A percentile compares a stretch with the other conserved stretches of the same genome.
These are phyloP conservation scores for Cylindroiulus punctatus DNA, from an alignment of 2,888 invertebrate species.

Conservation along the genomic window DNA sequence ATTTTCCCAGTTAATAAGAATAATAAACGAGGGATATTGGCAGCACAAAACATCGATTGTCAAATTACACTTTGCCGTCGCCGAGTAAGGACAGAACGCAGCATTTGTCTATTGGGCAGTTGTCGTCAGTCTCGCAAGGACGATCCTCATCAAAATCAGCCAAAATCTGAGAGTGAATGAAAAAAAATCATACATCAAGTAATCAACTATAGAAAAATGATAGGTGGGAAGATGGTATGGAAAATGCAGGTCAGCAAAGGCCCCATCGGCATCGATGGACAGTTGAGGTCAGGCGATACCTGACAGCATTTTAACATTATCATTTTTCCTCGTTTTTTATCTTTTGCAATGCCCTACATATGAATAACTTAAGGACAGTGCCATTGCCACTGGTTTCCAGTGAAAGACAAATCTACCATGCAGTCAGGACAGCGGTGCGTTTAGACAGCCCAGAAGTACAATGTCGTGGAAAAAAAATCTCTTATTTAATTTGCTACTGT, in stretches of 20 bases:
- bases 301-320: background rate
- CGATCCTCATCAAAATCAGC: constrained; percentile 2
- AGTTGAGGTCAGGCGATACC: background rate
- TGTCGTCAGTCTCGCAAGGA: background rate
- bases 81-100: constrained; percentile 49
- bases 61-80: constrained; percentile 47
- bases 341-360: background rate
- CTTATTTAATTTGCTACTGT: background rate
- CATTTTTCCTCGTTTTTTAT: background rate
- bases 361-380: background rate
- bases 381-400: background rate
- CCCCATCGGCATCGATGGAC: background rate
- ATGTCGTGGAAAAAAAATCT: background rate
- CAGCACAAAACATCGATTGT: too few relatives aligned
- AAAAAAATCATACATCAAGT: background rate
- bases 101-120: constrained; percentile 46
- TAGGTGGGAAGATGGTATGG: background rate
- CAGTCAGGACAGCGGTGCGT: background rate
- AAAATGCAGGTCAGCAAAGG: background rate
- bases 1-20: background rate
- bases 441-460: too few relatives aligned
- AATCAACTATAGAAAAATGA: background rate
- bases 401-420: background rate
- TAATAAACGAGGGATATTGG: background rate
- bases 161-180: background rate